Conservation (phyloP, 2,797 vertebrate species). For the Peromyscus attwateri region DNA sequence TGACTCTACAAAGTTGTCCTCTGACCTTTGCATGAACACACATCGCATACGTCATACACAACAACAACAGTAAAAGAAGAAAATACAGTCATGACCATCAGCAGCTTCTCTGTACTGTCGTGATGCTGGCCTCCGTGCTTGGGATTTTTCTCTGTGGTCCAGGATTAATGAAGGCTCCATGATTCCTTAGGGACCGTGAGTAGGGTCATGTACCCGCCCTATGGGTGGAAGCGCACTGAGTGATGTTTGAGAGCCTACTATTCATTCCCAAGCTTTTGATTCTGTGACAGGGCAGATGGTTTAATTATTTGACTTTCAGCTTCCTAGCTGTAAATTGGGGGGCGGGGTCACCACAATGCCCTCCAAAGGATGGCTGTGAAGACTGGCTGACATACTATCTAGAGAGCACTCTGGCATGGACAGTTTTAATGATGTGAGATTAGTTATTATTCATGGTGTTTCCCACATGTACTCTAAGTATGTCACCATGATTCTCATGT, state of each 20-base stretch:
- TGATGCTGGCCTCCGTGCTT: background rate
- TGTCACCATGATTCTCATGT: background rate
- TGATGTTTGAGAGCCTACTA: background rate
- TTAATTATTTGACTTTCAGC: background rate
- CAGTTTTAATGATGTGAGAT: background rate
- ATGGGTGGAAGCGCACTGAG: background rate
- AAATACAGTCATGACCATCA: background rate
- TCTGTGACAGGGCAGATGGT: background rate
- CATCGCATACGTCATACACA: background rate
- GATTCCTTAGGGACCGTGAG: background rate
- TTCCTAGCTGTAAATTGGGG: background rate
- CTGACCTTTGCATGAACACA: background rate
- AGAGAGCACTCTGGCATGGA: background rate
- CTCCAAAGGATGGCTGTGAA: background rate
- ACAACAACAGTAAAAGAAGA: background rate
- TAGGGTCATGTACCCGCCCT: background rate
- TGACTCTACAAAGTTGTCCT: background rate
- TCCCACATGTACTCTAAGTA: rapidly evolving
- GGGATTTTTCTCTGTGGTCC: background rate
- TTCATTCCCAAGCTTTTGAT: background rate
- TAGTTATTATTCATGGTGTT: background rate
- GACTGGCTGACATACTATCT: background rate
- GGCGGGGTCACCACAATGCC: background rate
- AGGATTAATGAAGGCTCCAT: background rate
- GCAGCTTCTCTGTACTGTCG: background rate